Evolutionary conservation across 1,140 invertebrate species (phyloP), one percentile per base, ranked within the genome.

Genomic region (Macrocentrus cingulum): DNA sequence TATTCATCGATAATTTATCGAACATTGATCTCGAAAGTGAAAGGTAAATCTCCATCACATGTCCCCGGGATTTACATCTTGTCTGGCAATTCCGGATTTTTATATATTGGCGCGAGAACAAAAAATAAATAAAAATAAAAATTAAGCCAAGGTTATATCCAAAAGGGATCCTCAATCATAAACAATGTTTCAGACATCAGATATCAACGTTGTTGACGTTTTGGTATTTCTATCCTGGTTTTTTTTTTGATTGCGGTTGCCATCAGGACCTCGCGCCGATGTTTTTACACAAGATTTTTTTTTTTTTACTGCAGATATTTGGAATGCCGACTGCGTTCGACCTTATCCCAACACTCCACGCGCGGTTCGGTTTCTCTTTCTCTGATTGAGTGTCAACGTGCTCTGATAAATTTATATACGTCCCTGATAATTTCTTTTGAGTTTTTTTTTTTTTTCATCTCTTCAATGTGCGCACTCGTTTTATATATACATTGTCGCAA

Each of bases 401-500:
- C 25, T 23, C n/a, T 18, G 7, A 32, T 16, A 49, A 49, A 49
- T 49, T 49, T 34, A 11, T 7, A 34, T 15, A 49, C 13, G 5
- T n/a, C 34, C 13, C 25, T 49, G 46, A 32, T 32, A 23, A 32
- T 32, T 48, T 48, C 16, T 20, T 3, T 25, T 25, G 45, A n/a
- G 2, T 3, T 25, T 48, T 19, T 39, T n/a, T n/a, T n/a, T n/a
- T n/a, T n/a, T n/a, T n/a, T n/a, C n/a, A n/a, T n/a, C n/a, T n/a
- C n/a, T n/a, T n/a, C n/a, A n/a, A n/a, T n/a, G n/a, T n/a, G n/a
- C n/a, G n/a, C n/a, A n/a, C n/a, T n/a, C n/a, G n/a, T n/a, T n/a
- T n/a, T n/a, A 57, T 62, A 49, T 44, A 41, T 48, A 29, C 59
- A 15, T 45, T 46, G 39, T 46, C 22, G 39, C n/a, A n/a, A n/a